These are phyloP conservation scores for Ophioninae sp. DNA, from an alignment of 2,888 invertebrate species.

Conservation along the genomic window DNA sequence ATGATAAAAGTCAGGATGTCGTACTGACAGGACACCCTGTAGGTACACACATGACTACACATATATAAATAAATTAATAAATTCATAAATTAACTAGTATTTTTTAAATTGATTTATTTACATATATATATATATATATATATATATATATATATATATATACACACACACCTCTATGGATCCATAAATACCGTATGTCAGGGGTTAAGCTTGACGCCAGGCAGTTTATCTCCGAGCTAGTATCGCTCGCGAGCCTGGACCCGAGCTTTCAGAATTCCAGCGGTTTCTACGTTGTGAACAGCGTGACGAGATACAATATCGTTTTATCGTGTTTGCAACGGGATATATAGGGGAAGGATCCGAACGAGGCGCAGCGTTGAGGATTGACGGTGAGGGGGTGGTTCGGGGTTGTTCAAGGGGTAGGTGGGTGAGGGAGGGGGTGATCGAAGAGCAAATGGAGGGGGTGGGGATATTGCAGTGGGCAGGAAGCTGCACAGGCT, in stretches of 20 bases:
- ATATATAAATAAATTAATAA: too few relatives aligned
- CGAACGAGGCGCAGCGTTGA: neutral
- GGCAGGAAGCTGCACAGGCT: constrained; percentile 7
- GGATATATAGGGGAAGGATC: neutral
- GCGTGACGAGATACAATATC: constrained; percentile 33
- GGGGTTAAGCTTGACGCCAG: constrained; percentile 52
- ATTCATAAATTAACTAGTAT: too few relatives aligned
- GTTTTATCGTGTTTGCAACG: constrained; percentile 41
- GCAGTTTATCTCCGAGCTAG: constrained; percentile 44
- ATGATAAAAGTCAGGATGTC: too few relatives aligned
- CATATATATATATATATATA: neutral
- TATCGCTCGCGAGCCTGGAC: constrained; percentile 15
- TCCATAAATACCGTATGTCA: constrained; percentile 41
- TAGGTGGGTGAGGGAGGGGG: too few relatives aligned
- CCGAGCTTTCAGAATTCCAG: constrained; percentile 41
- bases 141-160: neutral
- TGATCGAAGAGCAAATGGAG: neutral
- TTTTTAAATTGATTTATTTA: too few relatives aligned
- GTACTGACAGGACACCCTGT: too few relatives aligned
- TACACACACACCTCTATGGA: neutral
- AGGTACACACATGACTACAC: too few relatives aligned
- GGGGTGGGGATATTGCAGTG: neutral
- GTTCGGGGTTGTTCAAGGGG: neutral
- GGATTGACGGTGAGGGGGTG: neutral
- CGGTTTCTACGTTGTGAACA: constrained; percentile 32